Evolutionary conservation across 2,113 vertebrate genomes (phyloP).

Genomic region (Rhinogobius similis): DNA sequence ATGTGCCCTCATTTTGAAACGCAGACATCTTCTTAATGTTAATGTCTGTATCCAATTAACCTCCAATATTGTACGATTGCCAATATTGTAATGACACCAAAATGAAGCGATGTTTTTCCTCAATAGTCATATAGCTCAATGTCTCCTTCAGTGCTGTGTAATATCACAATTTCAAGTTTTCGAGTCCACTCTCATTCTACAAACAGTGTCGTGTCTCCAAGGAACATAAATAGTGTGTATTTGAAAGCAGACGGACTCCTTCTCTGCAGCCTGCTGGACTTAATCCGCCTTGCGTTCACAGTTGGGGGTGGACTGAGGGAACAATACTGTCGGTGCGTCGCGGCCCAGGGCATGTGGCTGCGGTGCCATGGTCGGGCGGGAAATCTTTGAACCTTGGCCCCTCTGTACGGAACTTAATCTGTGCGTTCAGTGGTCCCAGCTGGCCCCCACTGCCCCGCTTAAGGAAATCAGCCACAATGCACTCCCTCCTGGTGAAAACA

Average conservation of each 20-base stretch:
- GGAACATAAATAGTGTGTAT: conserved; percentile 16
- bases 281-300: conserved; percentile 65
- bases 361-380: conserved; percentile 26
- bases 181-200: neutral
- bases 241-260: conserved; percentile 37
- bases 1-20: too few relatives aligned
- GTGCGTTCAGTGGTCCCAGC: conserved; percentile 39
- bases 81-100: neutral
- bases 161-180: neutral
- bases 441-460: conserved; percentile 39
- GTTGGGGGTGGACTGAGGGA: conserved; percentile 23
- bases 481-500: conserved; percentile 49
- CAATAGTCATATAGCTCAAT: neutral
- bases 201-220: neutral
- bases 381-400: conserved; percentile 52
- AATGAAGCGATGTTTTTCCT: neutral
- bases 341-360: conserved; percentile 47
- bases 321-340: conserved; percentile 48
- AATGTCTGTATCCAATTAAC: neutral
- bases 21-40: neutral
- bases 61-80: neutral
- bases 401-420: conserved; percentile 37
- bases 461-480: conserved; percentile 76
- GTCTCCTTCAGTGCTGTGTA: too few relatives aligned
- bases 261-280: conserved; percentile 50